These are phyloP conservation scores for Panulirus ornatus DNA, from an alignment of 1,140 invertebrate genomes.

Conservation along the genomic window DNA sequence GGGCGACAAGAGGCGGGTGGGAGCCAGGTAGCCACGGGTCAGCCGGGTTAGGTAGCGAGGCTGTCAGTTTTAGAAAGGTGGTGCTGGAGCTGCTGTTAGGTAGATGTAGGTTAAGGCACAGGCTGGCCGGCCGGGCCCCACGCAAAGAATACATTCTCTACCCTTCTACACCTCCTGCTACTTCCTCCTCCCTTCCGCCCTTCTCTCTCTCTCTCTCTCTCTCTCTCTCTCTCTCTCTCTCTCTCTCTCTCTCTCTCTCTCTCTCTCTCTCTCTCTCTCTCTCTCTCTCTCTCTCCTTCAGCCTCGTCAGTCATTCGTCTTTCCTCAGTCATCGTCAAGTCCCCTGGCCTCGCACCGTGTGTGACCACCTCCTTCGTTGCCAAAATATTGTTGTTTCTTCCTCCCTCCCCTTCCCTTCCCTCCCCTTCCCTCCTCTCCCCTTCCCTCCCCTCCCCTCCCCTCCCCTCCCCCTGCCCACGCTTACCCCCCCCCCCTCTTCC, in stretches of 20 bases:
- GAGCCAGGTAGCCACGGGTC: no score
- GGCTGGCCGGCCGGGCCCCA: background rate
- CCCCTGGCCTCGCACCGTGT: background rate
- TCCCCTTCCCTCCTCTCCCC: no score
- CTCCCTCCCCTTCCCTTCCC: background rate
- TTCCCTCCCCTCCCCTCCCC: background rate
- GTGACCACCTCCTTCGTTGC: background rate
- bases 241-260: background rate
- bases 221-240: background rate
- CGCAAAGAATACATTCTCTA: background rate
- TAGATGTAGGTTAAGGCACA: slow-evolving; percentile 1
- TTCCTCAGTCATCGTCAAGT: background rate
- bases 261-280: background rate
- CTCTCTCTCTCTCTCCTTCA: background rate
- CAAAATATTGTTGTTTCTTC: no score
- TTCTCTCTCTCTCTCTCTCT: background rate
- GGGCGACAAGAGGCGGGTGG: no score
- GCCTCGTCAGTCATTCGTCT: background rate
- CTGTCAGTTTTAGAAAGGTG: slow-evolving; percentile 1
- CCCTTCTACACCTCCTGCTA: background rate
- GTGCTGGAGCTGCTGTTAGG: background rate
- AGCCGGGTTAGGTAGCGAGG: no score
- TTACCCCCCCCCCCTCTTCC: background rate
- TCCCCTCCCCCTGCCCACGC: no score
- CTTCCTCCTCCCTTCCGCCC: background rate